Conservation (phyloP, 1,140 invertebrate genomes). For the Lutraria rhynchaena region DNA sequence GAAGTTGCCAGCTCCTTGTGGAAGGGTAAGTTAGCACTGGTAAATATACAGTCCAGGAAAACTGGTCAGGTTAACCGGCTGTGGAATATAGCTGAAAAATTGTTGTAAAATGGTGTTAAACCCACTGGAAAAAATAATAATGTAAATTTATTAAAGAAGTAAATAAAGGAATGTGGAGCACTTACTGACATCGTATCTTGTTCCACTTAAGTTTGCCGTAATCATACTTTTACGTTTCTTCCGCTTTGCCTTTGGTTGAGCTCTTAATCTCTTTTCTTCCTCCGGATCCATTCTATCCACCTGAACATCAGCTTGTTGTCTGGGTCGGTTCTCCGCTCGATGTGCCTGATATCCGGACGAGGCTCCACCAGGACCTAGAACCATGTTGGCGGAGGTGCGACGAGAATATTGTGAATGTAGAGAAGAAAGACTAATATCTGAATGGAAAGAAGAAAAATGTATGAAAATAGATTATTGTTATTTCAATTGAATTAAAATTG, state of each 20-base stretch:
- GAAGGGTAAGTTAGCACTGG: too few relatives aligned
- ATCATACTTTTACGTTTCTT: conserved; percentile 75
- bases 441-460: conserved; percentile 49
- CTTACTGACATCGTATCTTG: conserved; percentile 82
- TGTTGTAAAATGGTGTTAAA: too few relatives aligned
- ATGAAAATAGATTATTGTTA: too few relatives aligned
- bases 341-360: conserved; percentile 44
- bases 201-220: conserved; percentile 80
- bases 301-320: conserved; percentile 13
- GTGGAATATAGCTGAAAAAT: too few relatives aligned
- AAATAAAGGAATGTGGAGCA: too few relatives aligned
- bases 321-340: conserved; percentile 9
- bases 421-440: conserved; percentile 72
- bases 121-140: too few relatives aligned
- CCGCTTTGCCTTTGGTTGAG: conserved; percentile 67
- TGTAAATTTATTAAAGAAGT: too few relatives aligned
- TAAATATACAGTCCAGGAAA: too few relatives aligned
- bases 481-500: too few relatives aligned
- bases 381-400: conserved; percentile 39
- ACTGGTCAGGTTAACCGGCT: too few relatives aligned
- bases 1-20: too few relatives aligned
- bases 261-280: conserved; percentile 40
- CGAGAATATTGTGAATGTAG: conserved; percentile 63
- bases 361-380: conserved; percentile 47
- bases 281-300: conserved; percentile 27